phyloP scores from a whole-genome alignment of 2,888 invertebrate species.

The Thysanoteuthis rhombus region DNA sequence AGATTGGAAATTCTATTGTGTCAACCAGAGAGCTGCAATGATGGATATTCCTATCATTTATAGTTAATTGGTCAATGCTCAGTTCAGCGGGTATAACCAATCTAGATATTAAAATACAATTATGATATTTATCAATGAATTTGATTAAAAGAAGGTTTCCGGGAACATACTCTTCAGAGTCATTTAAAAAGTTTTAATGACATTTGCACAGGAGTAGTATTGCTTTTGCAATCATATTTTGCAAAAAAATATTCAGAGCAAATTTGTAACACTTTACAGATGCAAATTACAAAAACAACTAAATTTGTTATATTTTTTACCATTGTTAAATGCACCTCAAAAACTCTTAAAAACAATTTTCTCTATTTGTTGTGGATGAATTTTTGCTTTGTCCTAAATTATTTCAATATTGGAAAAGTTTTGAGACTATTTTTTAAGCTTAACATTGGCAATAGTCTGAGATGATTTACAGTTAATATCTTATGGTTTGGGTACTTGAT shows the following conservation, averaged over 20 bases:
- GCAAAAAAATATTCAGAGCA: background rate
- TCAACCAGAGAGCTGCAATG: no score
- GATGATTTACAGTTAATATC: background rate
- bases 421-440: background rate
- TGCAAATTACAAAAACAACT: no score
- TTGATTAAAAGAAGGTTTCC: background rate
- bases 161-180: background rate
- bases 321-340: background rate
- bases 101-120: background rate
- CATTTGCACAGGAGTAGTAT: background rate
- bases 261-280: background rate
- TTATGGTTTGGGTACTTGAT: background rate
- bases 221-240: background rate
- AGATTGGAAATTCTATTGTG: no score
- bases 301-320: no score
- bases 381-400: no score
- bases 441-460: background rate
- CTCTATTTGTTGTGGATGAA: no score
- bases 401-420: background rate
- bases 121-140: background rate
- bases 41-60: no score
- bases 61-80: no score
- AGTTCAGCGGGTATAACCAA: no score
- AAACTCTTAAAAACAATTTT: background rate
- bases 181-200: background rate